These are phyloP conservation scores for Chiroxiphia lanceolata DNA, from an alignment of 2,797 vertebrate species.

Conservation along the genomic window DNA sequence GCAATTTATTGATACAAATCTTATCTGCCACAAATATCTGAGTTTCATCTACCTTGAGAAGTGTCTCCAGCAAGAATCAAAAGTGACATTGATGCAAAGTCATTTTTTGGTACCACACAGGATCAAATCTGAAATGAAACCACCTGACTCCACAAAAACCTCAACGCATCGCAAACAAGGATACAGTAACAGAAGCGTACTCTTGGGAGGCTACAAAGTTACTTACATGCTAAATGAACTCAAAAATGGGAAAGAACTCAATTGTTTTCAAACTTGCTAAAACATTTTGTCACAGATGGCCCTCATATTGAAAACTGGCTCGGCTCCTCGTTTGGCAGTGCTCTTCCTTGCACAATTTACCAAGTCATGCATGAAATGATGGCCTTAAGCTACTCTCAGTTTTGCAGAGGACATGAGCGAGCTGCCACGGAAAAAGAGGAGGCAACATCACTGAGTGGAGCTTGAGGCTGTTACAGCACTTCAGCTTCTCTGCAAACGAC, in stretches of 20 bases:
- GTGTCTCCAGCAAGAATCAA: background rate
- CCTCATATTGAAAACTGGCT: slow-evolving; percentile 67
- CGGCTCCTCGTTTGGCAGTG: slow-evolving; percentile 59
- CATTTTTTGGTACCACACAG: background rate
- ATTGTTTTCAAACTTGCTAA: slow-evolving; percentile 34
- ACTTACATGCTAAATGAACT: background rate
- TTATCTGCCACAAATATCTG: background rate
- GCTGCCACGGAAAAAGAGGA: background rate
- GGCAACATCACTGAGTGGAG: background rate
- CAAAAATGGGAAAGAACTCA: background rate
- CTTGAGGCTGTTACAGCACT: background rate
- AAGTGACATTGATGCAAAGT: background rate
- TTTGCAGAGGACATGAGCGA: slow-evolving; percentile 58
- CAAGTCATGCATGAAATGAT: slow-evolving; percentile 62
- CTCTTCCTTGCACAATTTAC: slow-evolving; percentile 68
- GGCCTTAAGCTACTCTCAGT: slow-evolving; percentile 58
- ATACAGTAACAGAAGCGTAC: background rate
- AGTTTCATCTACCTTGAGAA: background rate
- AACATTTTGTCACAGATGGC: slow-evolving; percentile 75
- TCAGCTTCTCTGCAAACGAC: background rate
- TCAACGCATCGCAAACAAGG: background rate
- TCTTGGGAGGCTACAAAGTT: background rate
- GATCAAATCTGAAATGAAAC: background rate
- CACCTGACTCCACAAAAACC: background rate
- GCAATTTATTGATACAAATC: background rate